Base-by-base conservation (phyloP, 53 echinoderm and acorn worm species). In the Echinarachnius parma region DNA sequence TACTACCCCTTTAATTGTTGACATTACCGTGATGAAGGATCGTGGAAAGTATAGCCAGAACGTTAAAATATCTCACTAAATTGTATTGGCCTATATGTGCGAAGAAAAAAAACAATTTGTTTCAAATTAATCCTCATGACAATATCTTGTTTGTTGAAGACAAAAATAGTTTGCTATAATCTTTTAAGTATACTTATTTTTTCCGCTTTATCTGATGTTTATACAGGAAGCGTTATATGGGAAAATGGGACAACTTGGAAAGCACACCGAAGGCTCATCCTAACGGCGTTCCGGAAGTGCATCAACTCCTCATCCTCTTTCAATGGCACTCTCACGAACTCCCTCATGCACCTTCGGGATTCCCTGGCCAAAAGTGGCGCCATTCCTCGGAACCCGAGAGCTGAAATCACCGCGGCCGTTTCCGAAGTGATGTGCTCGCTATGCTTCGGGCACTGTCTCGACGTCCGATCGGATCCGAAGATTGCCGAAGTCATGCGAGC, bases 171-270 rank as follows among this genome's bases (percentile, higher is more conserved):
- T n/a, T n/a, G n/a, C n/a, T n/a, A n/a, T n/a, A n/a, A n/a, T n/a
- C n/a, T n/a, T n/a, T n/a, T n/a, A n/a, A n/a, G n/a, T n/a, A n/a
- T n/a, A n/a, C n/a, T n/a, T n/a, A n/a, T n/a, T n/a, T n/a, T n/a
- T n/a, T n/a, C n/a, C n/a, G n/a, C n/a, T n/a, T n/a, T n/a, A n/a
- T n/a, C n/a, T n/a, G n/a, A n/a, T n/a, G n/a, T 10, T 65, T 5
- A 25, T 47, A 47, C 22, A 82, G 82, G 82, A 35, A 82, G 82
- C 66, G 76, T 82, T 14, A 46, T 82, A 36, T 82, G 76, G 76
- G 82, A 82, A 46, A 82, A 66, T 48, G 82, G 76, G 14, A 36
- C 60, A 7, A 39, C 31, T 4, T 82, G 82, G 82, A 76, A 65
- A 19, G 15, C 57, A 21, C 65, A 76, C 44, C 64, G 82, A 1